Percentiles rank a stretch among this genome's conserved stretches.
Conservation (phyloP, 1,140 invertebrate genomes). For the Holcopasites calliopsidis region DNA sequence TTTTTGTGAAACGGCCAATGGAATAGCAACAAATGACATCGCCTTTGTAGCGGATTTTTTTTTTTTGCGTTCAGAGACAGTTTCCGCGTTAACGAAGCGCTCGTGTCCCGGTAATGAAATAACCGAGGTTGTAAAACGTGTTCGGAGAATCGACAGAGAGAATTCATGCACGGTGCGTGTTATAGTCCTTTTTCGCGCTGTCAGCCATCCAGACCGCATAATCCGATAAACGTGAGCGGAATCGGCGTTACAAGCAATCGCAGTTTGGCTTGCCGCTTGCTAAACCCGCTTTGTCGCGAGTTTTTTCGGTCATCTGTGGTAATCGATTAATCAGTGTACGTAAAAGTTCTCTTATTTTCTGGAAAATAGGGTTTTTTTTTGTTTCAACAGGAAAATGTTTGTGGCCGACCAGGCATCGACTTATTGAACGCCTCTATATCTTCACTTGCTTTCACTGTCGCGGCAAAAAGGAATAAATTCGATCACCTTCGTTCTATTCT, state of each 20-base stretch:
- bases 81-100: constrained; percentile 37
- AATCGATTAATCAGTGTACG: not conserved
- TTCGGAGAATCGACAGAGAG: constrained; percentile 9
- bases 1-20: constrained; percentile 32
- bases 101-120: constrained; percentile 49
- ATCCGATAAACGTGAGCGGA: constrained; percentile 59
- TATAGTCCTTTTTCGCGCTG: constrained; percentile 11
- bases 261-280: not conserved
- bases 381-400: constrained; percentile 5
- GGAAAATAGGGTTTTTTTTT: not conserved
- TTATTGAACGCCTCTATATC: constrained; percentile 21
- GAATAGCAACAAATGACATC: constrained; percentile 27
- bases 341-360: not conserved
- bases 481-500: constrained; percentile 31
- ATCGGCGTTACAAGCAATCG: constrained; percentile 37
- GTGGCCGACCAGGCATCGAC: constrained; percentile 7
- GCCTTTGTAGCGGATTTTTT: constrained; percentile 48
- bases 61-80: constrained; percentile 12
- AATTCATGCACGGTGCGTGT: constrained; percentile 28
- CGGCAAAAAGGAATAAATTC: constrained; percentile 33
- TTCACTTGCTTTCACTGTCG: not conserved
- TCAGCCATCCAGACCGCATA: constrained; percentile 44
- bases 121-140: constrained; percentile 54
- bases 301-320: not conserved
- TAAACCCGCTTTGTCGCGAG: not conserved